Conservation (phyloP, 2,797 vertebrate genomes). For the Coranthus polyacanthus region DNA sequence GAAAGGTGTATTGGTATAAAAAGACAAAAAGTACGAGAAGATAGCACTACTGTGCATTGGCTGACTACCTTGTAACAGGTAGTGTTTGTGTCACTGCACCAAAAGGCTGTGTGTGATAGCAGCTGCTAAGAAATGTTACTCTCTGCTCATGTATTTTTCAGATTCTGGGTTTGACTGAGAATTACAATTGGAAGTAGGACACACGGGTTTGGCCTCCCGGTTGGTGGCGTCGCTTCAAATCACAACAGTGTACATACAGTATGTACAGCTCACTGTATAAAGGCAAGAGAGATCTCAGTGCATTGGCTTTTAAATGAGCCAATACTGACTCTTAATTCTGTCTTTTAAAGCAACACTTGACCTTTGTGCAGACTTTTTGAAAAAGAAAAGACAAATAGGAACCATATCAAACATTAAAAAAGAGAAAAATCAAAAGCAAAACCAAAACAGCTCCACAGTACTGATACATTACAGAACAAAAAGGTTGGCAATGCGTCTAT, state of each 20-base stretch:
- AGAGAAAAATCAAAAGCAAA: constrained; percentile 43
- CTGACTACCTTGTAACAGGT: constrained; percentile 75
- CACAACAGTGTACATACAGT: constrained; percentile 57
- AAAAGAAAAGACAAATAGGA: constrained; percentile 47
- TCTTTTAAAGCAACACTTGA: constrained; percentile 79
- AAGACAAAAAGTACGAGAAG: constrained; percentile 54
- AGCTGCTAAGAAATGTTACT: constrained; percentile 58
- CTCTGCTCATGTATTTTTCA: constrained; percentile 69
- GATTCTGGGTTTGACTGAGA: constrained; percentile 63
- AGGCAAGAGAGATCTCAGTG: constrained; percentile 33
- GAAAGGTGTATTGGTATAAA: constrained; percentile 67
- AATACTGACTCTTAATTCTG: constrained; percentile 28
- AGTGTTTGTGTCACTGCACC: constrained; percentile 62
- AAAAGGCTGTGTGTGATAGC: constrained; percentile 65
- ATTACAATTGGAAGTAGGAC: constrained; percentile 65
- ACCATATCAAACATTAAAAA: constrained; percentile 73
- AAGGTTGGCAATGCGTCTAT: constrained; percentile 71
- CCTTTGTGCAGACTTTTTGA: constrained; percentile 74
- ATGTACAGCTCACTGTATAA: constrained; percentile 45
- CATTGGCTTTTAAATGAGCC: constrained; percentile 44
- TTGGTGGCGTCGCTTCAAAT: constrained; percentile 48
- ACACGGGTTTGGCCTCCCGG: constrained; percentile 48
- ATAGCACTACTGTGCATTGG: constrained; percentile 36
- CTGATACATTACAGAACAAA: constrained; percentile 79
- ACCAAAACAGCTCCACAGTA: constrained; percentile 77